Evolutionary conservation across 2,113 vertebrate genomes (phyloP).

Genomic region (Heteronetta atricapilla): DNA sequence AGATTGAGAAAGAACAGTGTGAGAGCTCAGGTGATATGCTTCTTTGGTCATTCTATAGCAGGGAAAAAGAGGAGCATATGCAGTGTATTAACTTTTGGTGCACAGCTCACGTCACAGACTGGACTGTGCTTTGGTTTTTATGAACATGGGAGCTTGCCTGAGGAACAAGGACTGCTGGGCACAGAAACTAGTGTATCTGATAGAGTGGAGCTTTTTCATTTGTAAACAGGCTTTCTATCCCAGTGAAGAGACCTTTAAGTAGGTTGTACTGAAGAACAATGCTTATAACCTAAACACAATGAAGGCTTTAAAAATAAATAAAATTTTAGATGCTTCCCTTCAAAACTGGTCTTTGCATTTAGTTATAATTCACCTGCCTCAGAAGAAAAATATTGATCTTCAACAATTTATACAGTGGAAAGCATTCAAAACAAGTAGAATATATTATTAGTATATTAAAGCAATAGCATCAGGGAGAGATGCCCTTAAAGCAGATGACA

Average conservation of each 20-base stretch:
- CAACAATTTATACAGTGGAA: not conserved
- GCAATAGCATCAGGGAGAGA: not conserved
- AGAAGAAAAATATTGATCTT: not conserved
- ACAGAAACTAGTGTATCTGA: not conserved
- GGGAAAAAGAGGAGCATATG: accelerated
- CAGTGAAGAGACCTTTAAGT: not conserved
- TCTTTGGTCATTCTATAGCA: not conserved
- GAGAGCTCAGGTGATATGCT: not conserved
- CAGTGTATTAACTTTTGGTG: not conserved
- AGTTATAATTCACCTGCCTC: not conserved
- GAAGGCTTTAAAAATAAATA: not conserved
- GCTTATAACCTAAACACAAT: not conserved
- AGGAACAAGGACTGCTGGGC: not conserved
- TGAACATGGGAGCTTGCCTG: not conserved
- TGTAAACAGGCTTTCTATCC: not conserved
- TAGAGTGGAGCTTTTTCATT: not conserved
- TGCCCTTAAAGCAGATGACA: not conserved
- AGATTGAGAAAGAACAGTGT: not conserved
- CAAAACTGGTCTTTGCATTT: not conserved
- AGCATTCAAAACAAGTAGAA: not conserved
- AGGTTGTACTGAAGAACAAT: not conserved
- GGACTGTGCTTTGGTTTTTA: not conserved
- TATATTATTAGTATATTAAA: not conserved
- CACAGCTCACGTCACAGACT: not conserved
- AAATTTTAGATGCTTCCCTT: not conserved